Percentiles rank a stretch among this genome's conserved stretches.
These are phyloP conservation scores for Ectropis crepuscularia DNA, from an alignment of 2,888 invertebrate species.

Conservation along the genomic window DNA sequence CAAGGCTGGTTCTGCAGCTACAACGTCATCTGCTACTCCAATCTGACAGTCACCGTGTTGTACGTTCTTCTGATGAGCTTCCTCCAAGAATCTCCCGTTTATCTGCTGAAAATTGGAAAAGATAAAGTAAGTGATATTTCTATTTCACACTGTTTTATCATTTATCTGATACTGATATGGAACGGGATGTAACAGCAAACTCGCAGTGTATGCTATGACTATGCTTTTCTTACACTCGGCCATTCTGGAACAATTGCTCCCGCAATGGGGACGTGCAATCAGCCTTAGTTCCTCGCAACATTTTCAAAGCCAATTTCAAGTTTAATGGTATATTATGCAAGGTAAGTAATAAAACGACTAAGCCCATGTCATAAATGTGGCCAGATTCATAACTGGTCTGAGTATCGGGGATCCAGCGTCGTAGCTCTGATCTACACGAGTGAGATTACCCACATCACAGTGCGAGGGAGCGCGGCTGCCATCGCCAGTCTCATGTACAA, in stretches of 20 bases:
- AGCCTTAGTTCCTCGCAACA: too few relatives aligned
- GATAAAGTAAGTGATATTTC: conserved; percentile 44
- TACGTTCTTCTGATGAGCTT: conserved; percentile 42
- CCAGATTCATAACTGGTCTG: conserved; percentile 75
- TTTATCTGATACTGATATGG: too few relatives aligned
- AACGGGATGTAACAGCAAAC: too few relatives aligned
- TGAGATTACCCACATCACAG: conserved; percentile 70
- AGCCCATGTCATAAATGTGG: too few relatives aligned
- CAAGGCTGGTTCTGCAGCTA: conserved; percentile 56
- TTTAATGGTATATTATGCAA: too few relatives aligned
- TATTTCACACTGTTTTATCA: too few relatives aligned
- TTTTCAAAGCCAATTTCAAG: too few relatives aligned
- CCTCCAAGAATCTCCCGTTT: conserved; percentile 52
- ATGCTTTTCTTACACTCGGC: too few relatives aligned
- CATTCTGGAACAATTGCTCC: too few relatives aligned
- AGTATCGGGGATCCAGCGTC: conserved; percentile 58
- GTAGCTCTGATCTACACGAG: conserved; percentile 77
- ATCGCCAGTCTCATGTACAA: conserved; percentile 41
- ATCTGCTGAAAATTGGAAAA: conserved; percentile 47
- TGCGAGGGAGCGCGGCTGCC: conserved; percentile 46
- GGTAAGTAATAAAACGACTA: too few relatives aligned
- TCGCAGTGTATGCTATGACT: too few relatives aligned
- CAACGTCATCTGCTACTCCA: conserved; percentile 49
- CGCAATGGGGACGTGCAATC: too few relatives aligned
- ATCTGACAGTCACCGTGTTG: conserved; percentile 40